Evolutionary conservation across 1,140 invertebrate species (phyloP), one percentile per base, ranked within the genome.

Genomic region (Bombus huntii): DNA sequence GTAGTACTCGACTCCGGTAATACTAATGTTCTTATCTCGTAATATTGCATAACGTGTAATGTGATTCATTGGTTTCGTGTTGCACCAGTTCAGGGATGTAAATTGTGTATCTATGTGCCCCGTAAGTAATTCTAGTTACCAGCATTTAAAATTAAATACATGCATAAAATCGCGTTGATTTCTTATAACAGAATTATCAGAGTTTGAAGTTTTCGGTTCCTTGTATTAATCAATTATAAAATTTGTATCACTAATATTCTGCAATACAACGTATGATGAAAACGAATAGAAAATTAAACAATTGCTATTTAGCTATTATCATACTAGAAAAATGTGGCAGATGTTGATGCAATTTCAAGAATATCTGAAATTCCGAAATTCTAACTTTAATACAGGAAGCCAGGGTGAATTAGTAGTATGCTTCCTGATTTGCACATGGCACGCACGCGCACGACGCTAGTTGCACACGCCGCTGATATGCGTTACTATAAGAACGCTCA

Each of bases 401-500:
- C 25, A 2, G 53, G 9, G 44, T 37, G 28, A 70, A n/a, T 73
- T 25, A 53, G 47, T 53, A 44, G 28, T 70, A 87, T 88, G 42
- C 62, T 79, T 53, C 88, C 82, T 89, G 90, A 79, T 88, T 93
- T 94, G 93, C 93, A 90, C 93, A 93, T 92, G 87, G 92, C 84
- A 92, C 93, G 79, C 86, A 88, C 0, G 47, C 47, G 47, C 47
- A 53, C 76, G 66, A 65, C 89, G 80, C 85, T 81, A 78, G 91
- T 92, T 93, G 93, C 93, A 93, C 93, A 93, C 93, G 92, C 87
- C 84, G 90, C 88, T 66, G 66, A 88, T 72, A 42, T 85, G 68
- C 85, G 83, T 87, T 81, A 86, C 84, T 76, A 86, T 83, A 87
- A 88, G 71, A 77, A 53, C 44, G 72, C 53, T 12, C 28, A 65